Conservation (phyloP, 2,888 invertebrate genomes). For the Spilarctia lutea region DNA sequence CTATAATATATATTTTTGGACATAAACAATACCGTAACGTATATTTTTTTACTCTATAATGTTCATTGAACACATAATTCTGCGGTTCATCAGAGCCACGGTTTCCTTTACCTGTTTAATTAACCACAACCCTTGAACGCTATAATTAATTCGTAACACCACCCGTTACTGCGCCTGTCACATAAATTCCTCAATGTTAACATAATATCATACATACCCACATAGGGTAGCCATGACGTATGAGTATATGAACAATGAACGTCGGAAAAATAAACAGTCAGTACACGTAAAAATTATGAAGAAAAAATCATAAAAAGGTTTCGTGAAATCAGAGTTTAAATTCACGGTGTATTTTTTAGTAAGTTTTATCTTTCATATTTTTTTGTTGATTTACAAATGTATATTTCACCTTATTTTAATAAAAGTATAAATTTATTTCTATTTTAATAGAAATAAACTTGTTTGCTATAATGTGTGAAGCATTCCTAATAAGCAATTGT, state of each 20-base stretch:
- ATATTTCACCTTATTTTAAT: no score
- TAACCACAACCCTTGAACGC: constrained; percentile 69
- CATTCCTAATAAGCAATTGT: no score
- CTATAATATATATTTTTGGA: no score
- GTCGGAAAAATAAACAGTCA: not conserved
- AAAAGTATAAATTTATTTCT: no score
- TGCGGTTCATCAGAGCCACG: constrained; percentile 42
- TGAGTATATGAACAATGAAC: not conserved
- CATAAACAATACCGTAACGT: no score
- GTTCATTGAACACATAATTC: constrained; percentile 39
- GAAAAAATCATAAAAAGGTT: not conserved
- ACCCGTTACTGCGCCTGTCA: constrained; percentile 74
- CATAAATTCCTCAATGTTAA: constrained; percentile 80
- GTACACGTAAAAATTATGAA: not conserved
- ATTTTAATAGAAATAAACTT: no score
- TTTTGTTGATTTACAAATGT: no score
- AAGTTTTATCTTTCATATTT: not conserved
- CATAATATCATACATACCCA: constrained; percentile 57
- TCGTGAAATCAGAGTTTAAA: not conserved
- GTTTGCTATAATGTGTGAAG: no score
- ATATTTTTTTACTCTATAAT: constrained; percentile 16
- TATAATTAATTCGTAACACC: constrained; percentile 78
- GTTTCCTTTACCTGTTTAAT: constrained; percentile 71
- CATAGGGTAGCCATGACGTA: constrained; percentile 46
- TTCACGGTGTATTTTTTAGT: not conserved